These are phyloP conservation scores for Melinaea menophilus DNA, from an alignment of 2,888 invertebrate genomes.

Conservation along the genomic window DNA sequence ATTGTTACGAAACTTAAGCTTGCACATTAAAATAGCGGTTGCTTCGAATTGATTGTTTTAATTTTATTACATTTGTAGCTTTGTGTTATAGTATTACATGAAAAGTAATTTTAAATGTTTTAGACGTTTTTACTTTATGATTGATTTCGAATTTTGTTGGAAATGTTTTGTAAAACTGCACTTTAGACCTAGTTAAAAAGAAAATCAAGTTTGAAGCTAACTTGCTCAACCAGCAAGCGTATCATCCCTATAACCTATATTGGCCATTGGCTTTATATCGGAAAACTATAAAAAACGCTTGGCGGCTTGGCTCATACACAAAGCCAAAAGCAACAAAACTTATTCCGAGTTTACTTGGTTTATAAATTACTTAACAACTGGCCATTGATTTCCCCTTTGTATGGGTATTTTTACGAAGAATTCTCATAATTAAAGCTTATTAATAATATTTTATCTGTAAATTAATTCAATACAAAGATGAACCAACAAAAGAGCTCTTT, in stretches of 20 bases:
- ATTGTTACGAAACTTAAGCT: conserved; percentile 30
- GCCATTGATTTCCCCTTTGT: neutral
- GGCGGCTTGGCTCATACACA: conserved; percentile 2
- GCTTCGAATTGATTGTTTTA: neutral
- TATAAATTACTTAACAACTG: neutral
- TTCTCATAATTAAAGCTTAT: neutral
- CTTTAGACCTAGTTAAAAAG: neutral
- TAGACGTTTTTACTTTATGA: too few relatives aligned
- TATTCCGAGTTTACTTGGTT: conserved; percentile 1
- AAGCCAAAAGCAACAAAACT: neutral
- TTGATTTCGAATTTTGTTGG: too few relatives aligned
- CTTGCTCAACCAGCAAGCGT: neutral
- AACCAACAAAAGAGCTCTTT: too few relatives aligned
- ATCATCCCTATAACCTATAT: neutral
- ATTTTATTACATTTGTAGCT: too few relatives aligned
- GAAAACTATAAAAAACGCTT: conserved; percentile 7
- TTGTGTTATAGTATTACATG: too few relatives aligned
- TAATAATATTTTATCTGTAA: too few relatives aligned
- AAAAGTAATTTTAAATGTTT: too few relatives aligned
- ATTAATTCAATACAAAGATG: too few relatives aligned
- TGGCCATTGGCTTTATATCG: conserved; percentile 4
- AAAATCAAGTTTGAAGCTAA: neutral
- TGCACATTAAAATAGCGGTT: conserved; percentile 29
- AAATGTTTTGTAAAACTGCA: too few relatives aligned
- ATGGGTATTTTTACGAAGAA: neutral